Conservation (phyloP, 2,113 vertebrate genomes). For the Pan paniscus region DNA sequence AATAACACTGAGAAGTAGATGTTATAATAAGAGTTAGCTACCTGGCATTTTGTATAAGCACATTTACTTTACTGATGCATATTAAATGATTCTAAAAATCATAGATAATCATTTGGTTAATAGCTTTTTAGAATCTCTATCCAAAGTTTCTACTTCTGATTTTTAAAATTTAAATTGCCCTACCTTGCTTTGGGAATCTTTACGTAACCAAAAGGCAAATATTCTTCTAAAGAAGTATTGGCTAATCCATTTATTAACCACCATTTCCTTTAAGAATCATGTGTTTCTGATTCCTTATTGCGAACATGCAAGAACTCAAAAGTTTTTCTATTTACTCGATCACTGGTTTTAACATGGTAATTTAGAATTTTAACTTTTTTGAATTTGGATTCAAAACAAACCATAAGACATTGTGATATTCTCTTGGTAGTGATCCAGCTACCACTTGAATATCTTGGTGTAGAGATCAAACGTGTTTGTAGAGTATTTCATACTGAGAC, state of each 20-base stretch:
- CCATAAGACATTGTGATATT: not conserved
- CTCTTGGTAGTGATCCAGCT: not conserved
- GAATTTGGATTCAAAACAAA: slow-evolving; percentile 31
- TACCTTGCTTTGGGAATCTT: not conserved
- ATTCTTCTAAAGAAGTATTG: not conserved
- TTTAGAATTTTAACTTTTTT: slow-evolving; percentile 78
- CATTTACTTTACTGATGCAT: not conserved
- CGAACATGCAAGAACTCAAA: slow-evolving; percentile 73
- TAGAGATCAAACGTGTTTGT: not conserved
- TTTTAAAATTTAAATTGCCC: not conserved
- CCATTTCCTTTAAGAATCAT: not conserved
- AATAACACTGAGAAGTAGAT: not conserved
- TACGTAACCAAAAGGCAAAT: not conserved
- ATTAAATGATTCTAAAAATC: slow-evolving; percentile 2
- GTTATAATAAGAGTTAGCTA: not conserved
- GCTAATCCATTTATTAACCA: not conserved
- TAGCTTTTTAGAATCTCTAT: slow-evolving; percentile 1
- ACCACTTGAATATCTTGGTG: not conserved
- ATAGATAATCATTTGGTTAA: not conserved
- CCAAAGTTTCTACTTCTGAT: not conserved
- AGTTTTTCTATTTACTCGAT: slow-evolving; percentile 76
- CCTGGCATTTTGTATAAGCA: not conserved
- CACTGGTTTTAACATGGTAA: slow-evolving; percentile 76
- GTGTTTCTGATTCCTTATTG: slow-evolving; percentile 64
- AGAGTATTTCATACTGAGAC: not conserved